These are phyloP conservation scores for Toxostoma redivivum DNA, from an alignment of 2,113 vertebrate species.

Conservation along the genomic window DNA sequence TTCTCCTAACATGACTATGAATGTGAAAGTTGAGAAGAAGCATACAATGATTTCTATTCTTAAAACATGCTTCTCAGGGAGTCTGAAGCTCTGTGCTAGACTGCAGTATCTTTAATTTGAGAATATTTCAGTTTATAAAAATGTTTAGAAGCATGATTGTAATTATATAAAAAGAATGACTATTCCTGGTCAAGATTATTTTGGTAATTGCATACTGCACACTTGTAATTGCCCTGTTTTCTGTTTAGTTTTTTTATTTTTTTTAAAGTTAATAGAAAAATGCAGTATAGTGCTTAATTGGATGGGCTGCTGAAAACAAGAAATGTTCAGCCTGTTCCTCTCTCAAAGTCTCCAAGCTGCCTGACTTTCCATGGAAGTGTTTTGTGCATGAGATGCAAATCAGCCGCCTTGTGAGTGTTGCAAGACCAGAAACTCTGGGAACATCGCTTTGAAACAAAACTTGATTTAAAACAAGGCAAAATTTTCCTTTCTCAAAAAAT, in stretches of 20 bases:
- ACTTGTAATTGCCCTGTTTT: neutral
- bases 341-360: neutral
- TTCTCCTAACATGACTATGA: neutral
- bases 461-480: neutral
- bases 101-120: neutral
- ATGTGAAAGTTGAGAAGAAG: neutral
- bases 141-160: neutral
- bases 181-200: neutral
- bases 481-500: neutral
- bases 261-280: neutral
- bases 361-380: neutral
- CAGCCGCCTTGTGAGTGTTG: neutral
- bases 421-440: neutral
- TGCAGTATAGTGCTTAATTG: neutral
- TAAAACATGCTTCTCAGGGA: neutral
- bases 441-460: neutral
- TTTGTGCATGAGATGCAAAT: neutral
- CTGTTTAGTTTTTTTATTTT: neutral
- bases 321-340: neutral
- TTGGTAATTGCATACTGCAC: neutral
- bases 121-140: neutral
- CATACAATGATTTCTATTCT: neutral
- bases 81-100: neutral
- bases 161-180: neutral
- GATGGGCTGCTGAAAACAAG: neutral